Conservation (phyloP, 2,888 invertebrate genomes). For the Drosophila histrio region DNA sequence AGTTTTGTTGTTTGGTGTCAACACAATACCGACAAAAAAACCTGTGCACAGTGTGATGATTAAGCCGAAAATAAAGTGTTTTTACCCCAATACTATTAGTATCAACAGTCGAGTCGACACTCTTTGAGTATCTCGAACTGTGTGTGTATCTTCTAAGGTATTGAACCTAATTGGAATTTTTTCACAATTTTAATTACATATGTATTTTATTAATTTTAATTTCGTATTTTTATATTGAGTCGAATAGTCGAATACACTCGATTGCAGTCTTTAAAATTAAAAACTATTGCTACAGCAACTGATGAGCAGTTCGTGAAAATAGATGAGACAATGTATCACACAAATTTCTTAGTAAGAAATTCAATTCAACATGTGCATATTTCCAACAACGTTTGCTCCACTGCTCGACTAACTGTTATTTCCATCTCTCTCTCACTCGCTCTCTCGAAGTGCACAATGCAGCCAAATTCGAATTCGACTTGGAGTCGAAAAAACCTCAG, state of each 20-base stretch:
- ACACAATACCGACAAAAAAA: constrained; percentile 40
- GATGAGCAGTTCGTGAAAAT: background rate
- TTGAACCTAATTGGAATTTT: too few relatives aligned
- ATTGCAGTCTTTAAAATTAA: too few relatives aligned
- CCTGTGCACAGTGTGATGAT: constrained; percentile 41
- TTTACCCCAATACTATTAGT: too few relatives aligned
- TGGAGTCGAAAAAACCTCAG: constrained; percentile 10
- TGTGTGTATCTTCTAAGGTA: too few relatives aligned
- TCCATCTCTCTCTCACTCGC: background rate
- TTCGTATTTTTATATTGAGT: too few relatives aligned
- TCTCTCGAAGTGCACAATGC: constrained; percentile 1
- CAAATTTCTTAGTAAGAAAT: background rate
- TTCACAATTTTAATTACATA: too few relatives aligned
- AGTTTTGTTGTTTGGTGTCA: constrained; percentile 54
- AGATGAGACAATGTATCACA: background rate
- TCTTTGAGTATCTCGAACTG: too few relatives aligned
- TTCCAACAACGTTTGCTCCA: constrained; percentile 1
- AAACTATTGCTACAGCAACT: background rate
- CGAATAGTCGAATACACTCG: too few relatives aligned
- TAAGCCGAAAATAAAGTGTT: constrained; percentile 9
- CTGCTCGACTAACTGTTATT: constrained; percentile 6
- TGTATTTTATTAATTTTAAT: too few relatives aligned
- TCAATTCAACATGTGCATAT: background rate
- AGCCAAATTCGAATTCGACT: constrained; percentile 4
- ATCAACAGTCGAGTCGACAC: too few relatives aligned